phyloP scores from a whole-genome alignment of 2,797 vertebrate genomes.

The Novumbra hubbsi region DNA sequence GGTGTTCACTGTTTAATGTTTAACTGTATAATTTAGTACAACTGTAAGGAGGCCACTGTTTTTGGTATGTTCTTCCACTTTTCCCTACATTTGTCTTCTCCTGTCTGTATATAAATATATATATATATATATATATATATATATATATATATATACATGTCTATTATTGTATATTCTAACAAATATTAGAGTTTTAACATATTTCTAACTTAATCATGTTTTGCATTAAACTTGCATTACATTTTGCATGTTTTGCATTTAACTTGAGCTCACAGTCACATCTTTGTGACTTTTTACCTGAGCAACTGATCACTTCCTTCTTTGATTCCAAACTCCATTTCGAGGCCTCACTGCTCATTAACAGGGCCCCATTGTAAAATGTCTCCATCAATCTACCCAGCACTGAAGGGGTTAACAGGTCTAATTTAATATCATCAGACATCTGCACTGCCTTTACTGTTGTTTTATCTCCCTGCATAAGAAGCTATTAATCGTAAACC shows the following conservation, averaged over 20 bases:
- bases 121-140: too few relatives aligned
- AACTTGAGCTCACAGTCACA: background rate
- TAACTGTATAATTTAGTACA: too few relatives aligned
- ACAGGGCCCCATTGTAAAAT: conserved; percentile 40
- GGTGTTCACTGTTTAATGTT: too few relatives aligned
- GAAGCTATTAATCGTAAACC: conserved; percentile 64
- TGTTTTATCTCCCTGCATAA: conserved; percentile 54
- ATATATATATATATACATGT: too few relatives aligned
- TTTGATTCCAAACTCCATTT: conserved; percentile 34
- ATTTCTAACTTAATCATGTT: too few relatives aligned
- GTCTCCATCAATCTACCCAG: conserved; percentile 32
- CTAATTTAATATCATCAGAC: conserved; percentile 49
- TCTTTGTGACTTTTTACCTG: conserved; percentile 20
- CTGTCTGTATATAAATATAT: too few relatives aligned
- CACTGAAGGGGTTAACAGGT: conserved; percentile 53
- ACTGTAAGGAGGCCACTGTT: too few relatives aligned
- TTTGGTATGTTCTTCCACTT: too few relatives aligned
- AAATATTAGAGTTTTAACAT: too few relatives aligned
- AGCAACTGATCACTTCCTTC: conserved; percentile 10
- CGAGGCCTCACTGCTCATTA: conserved; percentile 37
- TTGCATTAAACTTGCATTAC: too few relatives aligned
- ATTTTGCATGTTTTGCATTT: background rate
- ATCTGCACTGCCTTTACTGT: conserved; percentile 34
- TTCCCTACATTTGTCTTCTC: too few relatives aligned
- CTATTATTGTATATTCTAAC: too few relatives aligned